phyloP scores from a whole-genome alignment of 2,888 invertebrate genomes.

The Galeruca laticollis region DNA sequence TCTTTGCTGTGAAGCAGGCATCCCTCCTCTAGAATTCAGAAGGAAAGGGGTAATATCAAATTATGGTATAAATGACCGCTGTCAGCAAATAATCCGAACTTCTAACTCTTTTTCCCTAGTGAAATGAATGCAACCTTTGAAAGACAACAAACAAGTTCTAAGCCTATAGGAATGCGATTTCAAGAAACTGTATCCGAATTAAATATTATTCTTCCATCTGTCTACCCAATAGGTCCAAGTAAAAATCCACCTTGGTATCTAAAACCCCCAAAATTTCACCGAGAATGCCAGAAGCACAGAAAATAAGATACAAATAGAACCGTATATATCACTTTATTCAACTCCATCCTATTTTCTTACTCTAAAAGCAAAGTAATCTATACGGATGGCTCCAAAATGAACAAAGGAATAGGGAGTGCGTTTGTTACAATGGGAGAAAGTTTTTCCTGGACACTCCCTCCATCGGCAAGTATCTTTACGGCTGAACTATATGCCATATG shows the following conservation, averaged over 20 bases:
- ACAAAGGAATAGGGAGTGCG: slow-evolving; percentile 9
- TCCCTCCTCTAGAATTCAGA: slow-evolving; percentile 12
- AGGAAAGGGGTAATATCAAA: slow-evolving; percentile 8
- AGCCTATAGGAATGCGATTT: too few relatives aligned
- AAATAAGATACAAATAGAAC: slow-evolving; percentile 7
- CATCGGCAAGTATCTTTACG: not conserved
- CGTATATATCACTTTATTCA: too few relatives aligned
- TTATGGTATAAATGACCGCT: slow-evolving; percentile 8
- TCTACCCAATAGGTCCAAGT: slow-evolving; percentile 20
- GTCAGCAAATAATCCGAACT: too few relatives aligned
- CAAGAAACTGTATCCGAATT: too few relatives aligned
- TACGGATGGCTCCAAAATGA: slow-evolving; percentile 14
- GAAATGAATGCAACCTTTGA: too few relatives aligned
- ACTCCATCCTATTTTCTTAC: too few relatives aligned
- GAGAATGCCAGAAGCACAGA: slow-evolving; percentile 15
- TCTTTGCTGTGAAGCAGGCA: slow-evolving; percentile 13
- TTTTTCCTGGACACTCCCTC: too few relatives aligned
- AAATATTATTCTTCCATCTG: too few relatives aligned
- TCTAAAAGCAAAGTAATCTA: too few relatives aligned
- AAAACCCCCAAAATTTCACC: slow-evolving; percentile 10
- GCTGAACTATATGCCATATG: not conserved
- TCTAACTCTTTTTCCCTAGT: too few relatives aligned
- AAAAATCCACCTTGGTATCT: slow-evolving; percentile 14
- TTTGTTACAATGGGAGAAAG: too few relatives aligned
- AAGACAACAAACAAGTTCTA: too few relatives aligned